Percentiles rank a stretch among this genome's conserved stretches.
These are phyloP conservation scores for Macrosteles quadrilineatus DNA, from an alignment of 1,140 invertebrate genomes.

Conservation along the genomic window DNA sequence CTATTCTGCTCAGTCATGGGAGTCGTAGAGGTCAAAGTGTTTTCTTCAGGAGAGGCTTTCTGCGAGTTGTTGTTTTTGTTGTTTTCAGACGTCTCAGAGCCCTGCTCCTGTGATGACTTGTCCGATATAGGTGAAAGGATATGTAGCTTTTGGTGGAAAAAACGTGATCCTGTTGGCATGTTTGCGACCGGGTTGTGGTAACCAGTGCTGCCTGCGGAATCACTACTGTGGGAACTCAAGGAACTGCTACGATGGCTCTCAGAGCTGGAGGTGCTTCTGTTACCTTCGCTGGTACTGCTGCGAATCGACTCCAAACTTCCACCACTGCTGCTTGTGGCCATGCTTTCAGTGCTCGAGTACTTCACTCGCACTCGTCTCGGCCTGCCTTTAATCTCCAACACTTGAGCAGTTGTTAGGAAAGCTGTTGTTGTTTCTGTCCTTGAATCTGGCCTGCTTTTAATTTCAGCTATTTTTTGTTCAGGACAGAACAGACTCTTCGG, in stretches of 20 bases:
- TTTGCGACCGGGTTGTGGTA: constrained; percentile 48
- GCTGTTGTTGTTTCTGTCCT: neutral
- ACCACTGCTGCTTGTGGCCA: constrained; percentile 80
- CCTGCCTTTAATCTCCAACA: constrained; percentile 69
- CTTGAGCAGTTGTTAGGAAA: constrained; percentile 52
- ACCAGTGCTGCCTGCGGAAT: constrained; percentile 59
- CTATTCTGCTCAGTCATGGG: constrained; percentile 24
- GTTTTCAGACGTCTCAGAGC: constrained; percentile 73
- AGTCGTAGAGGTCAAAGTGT: constrained; percentile 1
- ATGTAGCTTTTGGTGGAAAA: constrained; percentile 66
- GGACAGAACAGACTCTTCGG: constrained; percentile 49
- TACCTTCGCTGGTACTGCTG: constrained; percentile 80
- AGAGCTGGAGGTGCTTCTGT: constrained; percentile 76
- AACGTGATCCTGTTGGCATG: constrained; percentile 44
- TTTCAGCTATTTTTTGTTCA: constrained; percentile 42
- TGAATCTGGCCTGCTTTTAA: constrained; percentile 37
- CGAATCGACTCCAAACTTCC: constrained; percentile 81
- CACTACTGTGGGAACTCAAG: constrained; percentile 79
- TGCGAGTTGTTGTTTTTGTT: constrained; percentile 76
- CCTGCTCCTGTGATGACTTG: constrained; percentile 85
- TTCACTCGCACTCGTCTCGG: constrained; percentile 62
- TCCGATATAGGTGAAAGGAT: constrained; percentile 87
- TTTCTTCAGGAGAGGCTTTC: constrained; percentile 33
- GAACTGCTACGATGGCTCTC: constrained; percentile 74
- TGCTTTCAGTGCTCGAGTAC: constrained; percentile 82